Percentiles rank a stretch among this genome's conserved stretches.
Evolutionary conservation across 2,888 invertebrate species (phyloP).

Genomic region (Diarsia brunnea): DNA sequence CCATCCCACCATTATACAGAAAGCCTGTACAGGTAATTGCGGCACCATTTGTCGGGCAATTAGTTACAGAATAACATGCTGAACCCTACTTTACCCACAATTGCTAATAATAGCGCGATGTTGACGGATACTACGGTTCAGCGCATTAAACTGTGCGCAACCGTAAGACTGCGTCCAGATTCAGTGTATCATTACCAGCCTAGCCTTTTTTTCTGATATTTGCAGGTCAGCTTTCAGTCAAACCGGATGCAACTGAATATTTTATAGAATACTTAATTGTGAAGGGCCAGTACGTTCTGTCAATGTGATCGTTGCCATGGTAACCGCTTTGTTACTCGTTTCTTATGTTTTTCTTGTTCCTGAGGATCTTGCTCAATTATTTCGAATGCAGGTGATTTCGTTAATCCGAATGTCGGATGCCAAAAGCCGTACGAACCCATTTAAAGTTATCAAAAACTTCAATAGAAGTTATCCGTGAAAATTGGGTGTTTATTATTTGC

Average conservation of each 20-base stretch:
- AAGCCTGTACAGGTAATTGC: conserved; percentile 63
- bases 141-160: neutral
- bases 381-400: neutral
- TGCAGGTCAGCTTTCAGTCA: neutral
- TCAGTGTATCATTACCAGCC: neutral
- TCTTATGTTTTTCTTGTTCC: neutral
- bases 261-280: neutral
- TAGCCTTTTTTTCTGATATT: neutral
- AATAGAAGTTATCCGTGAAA: conserved; percentile 14
- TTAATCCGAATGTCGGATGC: neutral
- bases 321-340: neutral
- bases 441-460: conserved; percentile 4
- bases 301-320: neutral
- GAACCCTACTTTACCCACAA: conserved; percentile 62
- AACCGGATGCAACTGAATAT: neutral
- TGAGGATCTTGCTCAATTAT: neutral
- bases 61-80: conserved; percentile 65
- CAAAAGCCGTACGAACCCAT: neutral
- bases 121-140: conserved; percentile 24
- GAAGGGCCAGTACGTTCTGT: neutral
- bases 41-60: conserved; percentile 67
- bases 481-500: conserved; percentile 17
- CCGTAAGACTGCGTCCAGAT: neutral
- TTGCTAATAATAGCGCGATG: conserved; percentile 43
- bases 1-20: conserved; percentile 64